Evolutionary conservation across 2,888 invertebrate species (phyloP), one percentile per base, ranked within the genome.

Genomic region (Melinaea marsaeus): DNA sequence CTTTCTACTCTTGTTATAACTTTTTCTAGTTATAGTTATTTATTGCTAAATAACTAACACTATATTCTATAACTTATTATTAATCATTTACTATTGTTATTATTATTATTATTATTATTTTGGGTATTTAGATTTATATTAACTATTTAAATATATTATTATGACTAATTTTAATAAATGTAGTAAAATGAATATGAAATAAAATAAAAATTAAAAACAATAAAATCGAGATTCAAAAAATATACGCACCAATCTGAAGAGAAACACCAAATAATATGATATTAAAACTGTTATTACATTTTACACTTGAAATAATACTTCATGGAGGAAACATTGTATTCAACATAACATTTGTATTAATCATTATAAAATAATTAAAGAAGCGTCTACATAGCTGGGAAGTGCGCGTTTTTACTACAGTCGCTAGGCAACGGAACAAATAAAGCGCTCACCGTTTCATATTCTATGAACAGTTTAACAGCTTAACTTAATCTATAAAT

Each of bases 311-410:
- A 62, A 67, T 51, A 54, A 55, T 57, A 55, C 65, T 67, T 83
- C 79, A 85, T 62, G 86, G 83, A 63, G 86, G 88, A 78, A 82
- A 85, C 70, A 74, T 77, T 0, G 75, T 69, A 65, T 77, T 76
- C 66, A 78, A 77, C 72, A 79, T 76, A 72, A 72, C 68, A 71
- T 70, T 71, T 61, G 69, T 67, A 74, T 77, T 70, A 72, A 70
- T 74, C 84, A 63, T 67, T 48, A 13, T 63, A 59, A 59, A 35
- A 33, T 54, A 65, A 82, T 83, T 69, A 74, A 76, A 66, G 61
- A 68, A 77, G 67, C 70, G 71, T 67, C 71, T 67, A 68, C 75
- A 77, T 75, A 68, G 69, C 72, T 71, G 67, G 63, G 72, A 69
- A 73, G 69, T 33, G 64, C 67, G 69, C 62, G 63, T 81, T 82